Evolutionary conservation across 2,113 vertebrate genomes (phyloP).

Genomic region (Gobiocypris rarus): DNA sequence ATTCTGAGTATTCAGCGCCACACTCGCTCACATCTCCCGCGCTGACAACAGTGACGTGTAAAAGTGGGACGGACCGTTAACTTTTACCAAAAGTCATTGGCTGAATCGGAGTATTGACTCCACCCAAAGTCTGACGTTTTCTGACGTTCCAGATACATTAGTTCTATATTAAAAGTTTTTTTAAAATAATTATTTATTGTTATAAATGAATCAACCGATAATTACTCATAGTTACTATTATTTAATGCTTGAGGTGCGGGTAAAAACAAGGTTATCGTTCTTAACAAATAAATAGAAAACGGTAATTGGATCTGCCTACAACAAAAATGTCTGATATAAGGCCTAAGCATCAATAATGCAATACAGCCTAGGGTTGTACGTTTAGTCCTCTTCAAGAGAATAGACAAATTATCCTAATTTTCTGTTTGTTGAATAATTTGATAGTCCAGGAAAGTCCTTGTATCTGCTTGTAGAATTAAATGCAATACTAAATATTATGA

Average conservation of each 20-base stretch:
- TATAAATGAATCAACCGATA: background rate
- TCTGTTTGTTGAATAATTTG: constrained; percentile 26
- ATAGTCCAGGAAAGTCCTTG: constrained; percentile 27
- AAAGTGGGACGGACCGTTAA: constrained; percentile 1
- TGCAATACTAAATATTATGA: constrained; percentile 18
- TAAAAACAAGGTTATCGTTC: background rate
- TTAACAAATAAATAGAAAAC: background rate
- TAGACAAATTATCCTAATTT: background rate
- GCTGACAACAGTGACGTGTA: constrained; percentile 51
- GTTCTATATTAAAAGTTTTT: background rate
- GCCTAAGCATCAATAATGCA: background rate
- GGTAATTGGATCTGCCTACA: background rate
- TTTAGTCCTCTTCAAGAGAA: constrained; percentile 16
- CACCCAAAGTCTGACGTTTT: background rate
- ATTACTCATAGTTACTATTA: background rate
- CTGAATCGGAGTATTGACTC: background rate
- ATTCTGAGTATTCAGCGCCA: constrained; percentile 1
- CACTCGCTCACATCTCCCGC: constrained; percentile 45
- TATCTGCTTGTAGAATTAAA: constrained; percentile 41
- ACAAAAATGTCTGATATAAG: background rate
- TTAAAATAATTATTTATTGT: background rate
- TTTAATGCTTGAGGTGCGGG: background rate
- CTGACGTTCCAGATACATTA: background rate
- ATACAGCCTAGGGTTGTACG: background rate
- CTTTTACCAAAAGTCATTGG: constrained; percentile 36